These are phyloP conservation scores for Chaetogeoica ovagalla DNA, from an alignment of 2,888 invertebrate species.

Conservation along the genomic window DNA sequence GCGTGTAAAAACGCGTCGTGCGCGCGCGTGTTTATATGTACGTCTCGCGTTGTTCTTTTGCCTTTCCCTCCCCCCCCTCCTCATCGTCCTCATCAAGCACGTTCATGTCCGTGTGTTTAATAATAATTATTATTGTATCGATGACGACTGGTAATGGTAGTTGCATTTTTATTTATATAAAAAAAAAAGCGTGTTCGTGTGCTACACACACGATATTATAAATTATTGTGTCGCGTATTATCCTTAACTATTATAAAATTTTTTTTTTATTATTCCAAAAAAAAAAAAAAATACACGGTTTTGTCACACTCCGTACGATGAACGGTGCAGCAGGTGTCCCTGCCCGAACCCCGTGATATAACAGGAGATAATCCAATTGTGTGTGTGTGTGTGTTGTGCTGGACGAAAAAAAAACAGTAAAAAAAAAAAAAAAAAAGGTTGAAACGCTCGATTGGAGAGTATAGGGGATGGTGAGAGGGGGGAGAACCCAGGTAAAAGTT, in stretches of 20 bases:
- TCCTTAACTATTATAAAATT: constrained; percentile 1
- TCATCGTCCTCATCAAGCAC: too few relatives aligned
- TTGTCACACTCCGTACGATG: constrained; percentile 34
- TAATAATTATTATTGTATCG: background rate
- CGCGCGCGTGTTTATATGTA: background rate
- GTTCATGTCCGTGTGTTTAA: too few relatives aligned
- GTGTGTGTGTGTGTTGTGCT: background rate
- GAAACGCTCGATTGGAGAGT: constrained; percentile 40
- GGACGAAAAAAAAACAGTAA: background rate
- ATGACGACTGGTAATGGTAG: too few relatives aligned
- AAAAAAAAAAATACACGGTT: constrained; percentile 38
- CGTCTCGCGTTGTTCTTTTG: constrained; percentile 4
- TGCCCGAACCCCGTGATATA: background rate
- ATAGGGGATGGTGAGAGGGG: background rate
- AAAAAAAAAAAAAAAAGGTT: constrained; percentile 43
- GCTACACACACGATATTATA: too few relatives aligned
- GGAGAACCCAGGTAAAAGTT: constrained; percentile 45
- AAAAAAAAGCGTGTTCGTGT: too few relatives aligned
- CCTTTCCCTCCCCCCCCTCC: background rate
- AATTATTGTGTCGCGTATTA: background rate
- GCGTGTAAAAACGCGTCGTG: constrained; percentile 24
- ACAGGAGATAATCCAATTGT: constrained; percentile 51
- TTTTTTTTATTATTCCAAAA: constrained; percentile 1
- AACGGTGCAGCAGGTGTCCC: background rate
- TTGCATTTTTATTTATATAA: background rate